These are phyloP conservation scores for Mobula birostris DNA, from an alignment of 2,113 vertebrate species.

Conservation along the genomic window DNA sequence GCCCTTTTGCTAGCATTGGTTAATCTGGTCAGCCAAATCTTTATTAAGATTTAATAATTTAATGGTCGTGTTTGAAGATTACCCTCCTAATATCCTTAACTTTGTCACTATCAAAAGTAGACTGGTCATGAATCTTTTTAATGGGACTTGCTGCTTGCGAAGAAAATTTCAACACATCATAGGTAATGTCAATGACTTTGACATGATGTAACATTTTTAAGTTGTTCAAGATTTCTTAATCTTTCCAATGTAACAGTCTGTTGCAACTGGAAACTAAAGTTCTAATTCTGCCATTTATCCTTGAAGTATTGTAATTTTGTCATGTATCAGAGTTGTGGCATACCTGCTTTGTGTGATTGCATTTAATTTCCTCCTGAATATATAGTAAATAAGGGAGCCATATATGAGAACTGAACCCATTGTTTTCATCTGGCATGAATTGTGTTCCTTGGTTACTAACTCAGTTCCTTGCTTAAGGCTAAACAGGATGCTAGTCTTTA, in stretches of 20 bases:
- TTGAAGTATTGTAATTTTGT: background rate
- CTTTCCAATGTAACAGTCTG: background rate
- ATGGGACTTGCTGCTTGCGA: background rate
- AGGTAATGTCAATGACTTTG: too few species aligned
- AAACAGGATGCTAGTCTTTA: too few species aligned
- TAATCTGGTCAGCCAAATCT: too few species aligned
- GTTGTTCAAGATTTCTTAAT: background rate
- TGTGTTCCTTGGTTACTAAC: too few species aligned
- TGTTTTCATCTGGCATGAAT: too few species aligned
- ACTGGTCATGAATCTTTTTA: background rate
- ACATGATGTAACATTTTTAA: background rate
- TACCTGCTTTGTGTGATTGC: background rate
- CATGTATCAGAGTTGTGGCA: background rate
- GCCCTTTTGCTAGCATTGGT: too few species aligned
- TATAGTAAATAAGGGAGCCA: too few species aligned
- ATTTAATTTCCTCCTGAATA: background rate
- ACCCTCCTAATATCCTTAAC: background rate
- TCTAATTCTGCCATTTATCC: background rate
- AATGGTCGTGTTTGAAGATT: background rate
- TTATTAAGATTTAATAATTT: background rate
- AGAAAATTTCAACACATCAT: background rate
- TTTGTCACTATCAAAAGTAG: background rate
- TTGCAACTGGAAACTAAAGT: background rate
- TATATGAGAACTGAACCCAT: too few species aligned
- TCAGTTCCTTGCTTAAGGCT: too few species aligned